Evolutionary conservation across 2,888 invertebrate genomes (phyloP).

Genomic region (Graphium colonna): DNA sequence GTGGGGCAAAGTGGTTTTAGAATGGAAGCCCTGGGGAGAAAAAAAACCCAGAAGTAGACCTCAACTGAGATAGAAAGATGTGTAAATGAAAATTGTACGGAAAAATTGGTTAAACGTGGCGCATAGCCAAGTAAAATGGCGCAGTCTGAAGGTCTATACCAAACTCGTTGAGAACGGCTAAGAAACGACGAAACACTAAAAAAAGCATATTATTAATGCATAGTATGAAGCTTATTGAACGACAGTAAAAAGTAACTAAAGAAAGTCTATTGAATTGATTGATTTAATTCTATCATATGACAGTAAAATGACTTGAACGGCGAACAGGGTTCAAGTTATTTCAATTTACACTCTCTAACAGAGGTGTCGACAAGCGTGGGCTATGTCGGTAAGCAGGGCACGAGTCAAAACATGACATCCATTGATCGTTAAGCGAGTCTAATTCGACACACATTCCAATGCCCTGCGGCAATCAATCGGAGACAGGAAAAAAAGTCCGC

Average conservation of each 20-base stretch:
- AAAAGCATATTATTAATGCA: neutral
- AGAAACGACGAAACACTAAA: neutral
- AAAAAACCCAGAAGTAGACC: too few relatives aligned
- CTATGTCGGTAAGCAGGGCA: neutral
- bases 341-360: neutral
- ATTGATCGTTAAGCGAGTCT: neutral
- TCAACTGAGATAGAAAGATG: too few relatives aligned
- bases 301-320: neutral
- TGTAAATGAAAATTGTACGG: too few relatives aligned
- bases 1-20: too few relatives aligned
- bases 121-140: too few relatives aligned
- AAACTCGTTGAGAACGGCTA: too few relatives aligned
- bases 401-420: neutral
- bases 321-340: neutral
- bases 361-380: neutral
- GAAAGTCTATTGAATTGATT: neutral
- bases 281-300: neutral
- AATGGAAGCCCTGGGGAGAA: too few relatives aligned
- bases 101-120: too few relatives aligned
- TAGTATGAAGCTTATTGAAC: neutral
- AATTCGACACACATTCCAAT: conserved; percentile 16
- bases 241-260: too few relatives aligned
- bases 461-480: neutral
- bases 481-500: conserved; percentile 12
- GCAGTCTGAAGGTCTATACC: neutral